These are phyloP conservation scores for Hycleus phaleratus DNA, from an alignment of 1,140 invertebrate species.

Conservation along the genomic window DNA sequence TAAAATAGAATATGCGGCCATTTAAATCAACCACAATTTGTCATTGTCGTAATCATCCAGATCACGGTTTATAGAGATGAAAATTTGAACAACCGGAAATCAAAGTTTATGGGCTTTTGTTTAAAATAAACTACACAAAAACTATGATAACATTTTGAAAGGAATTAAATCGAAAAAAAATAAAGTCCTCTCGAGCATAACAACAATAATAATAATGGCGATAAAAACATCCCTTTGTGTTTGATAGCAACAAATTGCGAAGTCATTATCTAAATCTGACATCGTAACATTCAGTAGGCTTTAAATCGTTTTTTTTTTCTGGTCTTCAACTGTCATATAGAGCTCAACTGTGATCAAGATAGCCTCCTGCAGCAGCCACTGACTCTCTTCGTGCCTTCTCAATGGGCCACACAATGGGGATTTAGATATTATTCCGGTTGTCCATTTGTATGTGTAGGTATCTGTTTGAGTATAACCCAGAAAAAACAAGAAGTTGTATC, in stretches of 20 bases:
- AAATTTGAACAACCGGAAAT: conserved; percentile 10
- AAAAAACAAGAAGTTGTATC: conserved; percentile 3
- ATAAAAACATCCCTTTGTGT: conserved; percentile 3
- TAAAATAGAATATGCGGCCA: not conserved
- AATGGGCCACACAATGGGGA: conserved; percentile 15
- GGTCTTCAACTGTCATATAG: conserved; percentile 21
- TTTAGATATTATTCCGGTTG: conserved; percentile 15
- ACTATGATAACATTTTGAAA: too few relatives aligned
- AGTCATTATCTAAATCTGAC: conserved; percentile 25
- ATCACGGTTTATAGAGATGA: not conserved
- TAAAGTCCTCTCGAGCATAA: not conserved
- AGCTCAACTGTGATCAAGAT: conserved; percentile 21
- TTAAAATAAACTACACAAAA: not conserved
- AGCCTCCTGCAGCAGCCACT: conserved; percentile 23
- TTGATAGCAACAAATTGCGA: conserved; percentile 18
- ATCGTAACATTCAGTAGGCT: conserved; percentile 20
- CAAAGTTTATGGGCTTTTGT: conserved; percentile 12
- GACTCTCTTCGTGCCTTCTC: not conserved
- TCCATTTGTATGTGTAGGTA: not conserved
- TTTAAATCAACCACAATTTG: conserved; percentile 9
- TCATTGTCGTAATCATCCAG: conserved; percentile 9
- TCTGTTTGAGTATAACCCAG: not conserved
- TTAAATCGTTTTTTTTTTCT: not conserved
- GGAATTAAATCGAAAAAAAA: not conserved
- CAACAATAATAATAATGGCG: not conserved